Conservation (phyloP, 2,888 invertebrate species). For the Limnephilus rhombicus region DNA sequence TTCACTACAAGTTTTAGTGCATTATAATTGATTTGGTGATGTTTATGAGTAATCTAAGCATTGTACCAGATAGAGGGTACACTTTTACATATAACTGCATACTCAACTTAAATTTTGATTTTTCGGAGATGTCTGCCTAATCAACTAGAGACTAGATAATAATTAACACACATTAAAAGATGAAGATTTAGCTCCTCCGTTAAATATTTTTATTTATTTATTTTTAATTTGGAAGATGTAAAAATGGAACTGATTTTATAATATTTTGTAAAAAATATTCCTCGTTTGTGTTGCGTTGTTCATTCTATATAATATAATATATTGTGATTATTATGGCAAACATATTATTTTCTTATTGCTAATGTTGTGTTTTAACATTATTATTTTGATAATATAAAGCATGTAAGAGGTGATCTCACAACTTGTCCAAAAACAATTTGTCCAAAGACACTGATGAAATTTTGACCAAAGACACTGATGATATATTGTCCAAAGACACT, state of each 20-base stretch:
- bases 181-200: not conserved
- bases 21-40: too few species aligned
- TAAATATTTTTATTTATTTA: not conserved
- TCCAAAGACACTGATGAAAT: not conserved
- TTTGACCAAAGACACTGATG: not conserved
- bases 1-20: too few species aligned
- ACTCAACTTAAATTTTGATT: too few species aligned
- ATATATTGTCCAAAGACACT: too few species aligned
- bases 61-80: too few species aligned
- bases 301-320: not conserved
- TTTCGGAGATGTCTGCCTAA: too few species aligned
- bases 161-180: not conserved
- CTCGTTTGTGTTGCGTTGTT: not conserved
- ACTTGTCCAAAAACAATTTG: not conserved
- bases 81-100: too few species aligned
- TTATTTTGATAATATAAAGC: not conserved
- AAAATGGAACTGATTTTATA: not conserved
- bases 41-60: too few species aligned
- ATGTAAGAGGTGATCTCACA: not conserved
- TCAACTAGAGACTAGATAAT: not conserved
- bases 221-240: not conserved
- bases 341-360: not conserved
- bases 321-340: not conserved
- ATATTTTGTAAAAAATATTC: not conserved
- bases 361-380: not conserved